Evolutionary conservation across 2,797 vertebrate species (phyloP), one percentile per base, ranked within the genome.

Genomic region (Tolypeutes matacus): DNA sequence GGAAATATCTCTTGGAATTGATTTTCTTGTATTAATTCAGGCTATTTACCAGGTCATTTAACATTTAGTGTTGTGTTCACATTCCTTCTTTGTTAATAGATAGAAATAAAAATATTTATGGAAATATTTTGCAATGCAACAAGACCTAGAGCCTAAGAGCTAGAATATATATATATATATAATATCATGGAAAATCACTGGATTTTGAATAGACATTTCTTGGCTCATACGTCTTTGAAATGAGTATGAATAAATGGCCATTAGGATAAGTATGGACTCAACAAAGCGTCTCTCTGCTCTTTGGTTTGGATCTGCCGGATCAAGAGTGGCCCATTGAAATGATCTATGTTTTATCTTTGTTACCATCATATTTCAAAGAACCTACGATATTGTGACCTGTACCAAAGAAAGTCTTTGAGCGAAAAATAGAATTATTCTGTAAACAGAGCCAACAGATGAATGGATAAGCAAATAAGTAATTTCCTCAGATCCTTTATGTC

Each of bases 381-480:
- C 8, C 46, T 80, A 21, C 69, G n/a, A 36, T 73, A 39, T 15
- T 76, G 65, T 72, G 42, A 42, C 17, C 56, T 89, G 25, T 53
- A 56, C 70, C 49, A 77, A 85, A 93, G 20, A 64, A 78, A 75
- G 51, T 12, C 53, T 95, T 87, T 80, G 51, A 75, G 49, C 13
- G 21, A 86, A 8, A 87, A 89, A 87, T 31, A 62, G 23, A 83
- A 75, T 89, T 53, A 89, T 75, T 70, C 27, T 80, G 7, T 64
- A 80, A 89, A 89, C 27, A 89, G 53, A 80, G 31, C n/a, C 7
- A 36, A 73, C 12, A 92, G 46, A 56, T 29, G 20, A 64, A 58
- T 64, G 27, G 21, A 64, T n/a, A 62, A 65, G 58, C 49, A 87
- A 95, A 36, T 51, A 73, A 86, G 29, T 27, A 88, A 92, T 60